A percentile compares a stretch with the other conserved stretches of the same genome.
Conservation (phyloP, 2,797 vertebrate genomes). For the Dryobates pubescens region DNA sequence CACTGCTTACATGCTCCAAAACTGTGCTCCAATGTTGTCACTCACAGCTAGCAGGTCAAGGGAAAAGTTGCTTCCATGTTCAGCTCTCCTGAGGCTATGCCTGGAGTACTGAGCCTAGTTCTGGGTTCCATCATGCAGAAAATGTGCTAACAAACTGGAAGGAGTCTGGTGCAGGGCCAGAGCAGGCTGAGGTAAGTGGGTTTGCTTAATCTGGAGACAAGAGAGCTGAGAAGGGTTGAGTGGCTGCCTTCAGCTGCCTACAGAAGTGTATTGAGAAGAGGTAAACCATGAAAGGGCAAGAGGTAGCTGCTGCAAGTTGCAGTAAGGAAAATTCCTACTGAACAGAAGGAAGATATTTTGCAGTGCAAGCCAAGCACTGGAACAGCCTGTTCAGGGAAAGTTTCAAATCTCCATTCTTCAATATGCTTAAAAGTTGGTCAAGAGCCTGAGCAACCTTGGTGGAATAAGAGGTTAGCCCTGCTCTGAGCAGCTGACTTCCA, state of each 20-base stretch:
- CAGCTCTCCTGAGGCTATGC: not conserved
- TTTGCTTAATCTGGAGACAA: not conserved
- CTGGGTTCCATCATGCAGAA: not conserved
- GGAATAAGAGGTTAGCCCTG: not conserved
- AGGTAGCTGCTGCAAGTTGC: not conserved
- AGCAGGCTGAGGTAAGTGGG: not conserved
- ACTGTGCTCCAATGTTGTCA: not conserved
- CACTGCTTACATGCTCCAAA: not conserved
- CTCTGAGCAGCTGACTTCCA: not conserved
- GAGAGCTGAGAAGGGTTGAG: not conserved
- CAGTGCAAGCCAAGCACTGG: not conserved
- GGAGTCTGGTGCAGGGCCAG: not conserved
- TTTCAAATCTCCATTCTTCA: not conserved
- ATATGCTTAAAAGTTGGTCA: not conserved
- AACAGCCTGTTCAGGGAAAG: not conserved
- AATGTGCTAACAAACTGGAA: not conserved
- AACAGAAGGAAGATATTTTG: not conserved
- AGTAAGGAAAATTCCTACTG: not conserved
- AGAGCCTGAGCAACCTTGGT: fast-evolving
- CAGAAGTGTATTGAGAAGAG: fast-evolving
- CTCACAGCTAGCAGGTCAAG: not conserved
- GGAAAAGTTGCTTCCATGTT: not conserved
- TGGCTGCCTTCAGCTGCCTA: not conserved
- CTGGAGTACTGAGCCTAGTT: not conserved
- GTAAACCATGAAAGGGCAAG: not conserved